These are phyloP conservation scores for Trogon surrucura DNA, from an alignment of 2,113 vertebrate species.

Conservation along the genomic window DNA sequence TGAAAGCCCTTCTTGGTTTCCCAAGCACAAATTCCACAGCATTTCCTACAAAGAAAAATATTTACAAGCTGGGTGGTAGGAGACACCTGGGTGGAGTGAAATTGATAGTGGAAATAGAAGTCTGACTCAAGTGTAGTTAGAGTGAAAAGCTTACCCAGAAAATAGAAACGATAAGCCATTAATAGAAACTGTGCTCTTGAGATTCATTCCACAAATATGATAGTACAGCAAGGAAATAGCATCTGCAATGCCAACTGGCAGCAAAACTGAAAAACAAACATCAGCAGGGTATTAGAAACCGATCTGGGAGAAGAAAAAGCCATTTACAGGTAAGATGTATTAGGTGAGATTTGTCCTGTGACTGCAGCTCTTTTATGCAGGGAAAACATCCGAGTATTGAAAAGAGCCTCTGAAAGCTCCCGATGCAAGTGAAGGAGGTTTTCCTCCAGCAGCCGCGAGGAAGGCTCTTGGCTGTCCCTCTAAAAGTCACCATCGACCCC, in stretches of 20 bases:
- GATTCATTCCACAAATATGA: not conserved
- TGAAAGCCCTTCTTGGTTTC: not conserved
- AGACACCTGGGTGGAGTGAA: conserved; percentile 9
- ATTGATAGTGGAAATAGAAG: not conserved
- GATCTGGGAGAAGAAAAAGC: not conserved
- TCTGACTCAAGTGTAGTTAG: not conserved
- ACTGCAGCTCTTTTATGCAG: not conserved
- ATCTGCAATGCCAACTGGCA: conserved; percentile 10
- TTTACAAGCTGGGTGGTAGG: not conserved
- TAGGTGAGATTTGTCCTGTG: conserved; percentile 1
- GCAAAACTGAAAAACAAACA: conserved; percentile 10
- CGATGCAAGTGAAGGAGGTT: not conserved
- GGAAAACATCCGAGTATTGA: not conserved
- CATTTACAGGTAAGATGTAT: conserved; percentile 17
- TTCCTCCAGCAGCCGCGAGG: not conserved
- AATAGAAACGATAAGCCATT: not conserved
- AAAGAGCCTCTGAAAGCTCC: not conserved
- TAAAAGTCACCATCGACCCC: not conserved
- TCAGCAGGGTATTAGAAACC: not conserved
- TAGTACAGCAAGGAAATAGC: not conserved
- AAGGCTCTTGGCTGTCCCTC: not conserved
- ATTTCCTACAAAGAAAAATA: not conserved
- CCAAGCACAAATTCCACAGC: not conserved
- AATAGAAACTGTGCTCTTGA: not conserved
- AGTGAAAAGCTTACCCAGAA: conserved; percentile 18